Percentiles rank a stretch among this genome's conserved stretches.
Evolutionary conservation across 2,888 invertebrate species (phyloP).

Genomic region (Lutraria lutraria): DNA sequence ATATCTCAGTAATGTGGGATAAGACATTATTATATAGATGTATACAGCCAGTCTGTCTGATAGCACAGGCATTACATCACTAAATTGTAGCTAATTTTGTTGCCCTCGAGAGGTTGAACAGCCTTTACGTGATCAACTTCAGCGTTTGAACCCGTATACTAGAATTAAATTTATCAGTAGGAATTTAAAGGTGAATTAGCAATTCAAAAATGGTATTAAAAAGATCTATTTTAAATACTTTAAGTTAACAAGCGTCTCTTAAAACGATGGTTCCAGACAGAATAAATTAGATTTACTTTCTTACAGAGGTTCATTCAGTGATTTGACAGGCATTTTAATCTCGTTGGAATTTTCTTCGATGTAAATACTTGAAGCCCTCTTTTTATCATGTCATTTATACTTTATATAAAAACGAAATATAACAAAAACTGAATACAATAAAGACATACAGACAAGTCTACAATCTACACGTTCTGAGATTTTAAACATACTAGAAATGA

Average conservation of each 20-base stretch:
- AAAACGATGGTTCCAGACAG: neutral
- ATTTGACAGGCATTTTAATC: slow-evolving; percentile 2
- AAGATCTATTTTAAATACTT: slow-evolving; percentile 18
- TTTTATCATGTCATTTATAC: slow-evolving; percentile 22
- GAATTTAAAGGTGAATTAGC: slow-evolving; percentile 13
- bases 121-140: neutral
- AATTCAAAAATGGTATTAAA: slow-evolving; percentile 13
- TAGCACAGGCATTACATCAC: neutral
- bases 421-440: neutral
- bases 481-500: neutral
- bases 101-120: neutral
- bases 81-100: neutral
- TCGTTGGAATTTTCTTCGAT: neutral
- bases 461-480: neutral
- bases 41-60: slow-evolving; percentile 2
- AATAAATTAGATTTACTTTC: slow-evolving; percentile 9
- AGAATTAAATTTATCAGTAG: slow-evolving; percentile 12
- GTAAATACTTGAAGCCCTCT: neutral
- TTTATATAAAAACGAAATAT: slow-evolving; percentile 7
- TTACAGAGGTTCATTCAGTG: neutral
- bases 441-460: slow-evolving; percentile 2
- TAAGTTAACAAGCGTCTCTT: neutral
- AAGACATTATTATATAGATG: slow-evolving; percentile 9
- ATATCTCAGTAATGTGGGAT: slow-evolving; percentile 11
- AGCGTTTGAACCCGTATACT: neutral